Evolutionary conservation across 2,888 invertebrate genomes (phyloP).

Genomic region (Clitarchus hookeri): DNA sequence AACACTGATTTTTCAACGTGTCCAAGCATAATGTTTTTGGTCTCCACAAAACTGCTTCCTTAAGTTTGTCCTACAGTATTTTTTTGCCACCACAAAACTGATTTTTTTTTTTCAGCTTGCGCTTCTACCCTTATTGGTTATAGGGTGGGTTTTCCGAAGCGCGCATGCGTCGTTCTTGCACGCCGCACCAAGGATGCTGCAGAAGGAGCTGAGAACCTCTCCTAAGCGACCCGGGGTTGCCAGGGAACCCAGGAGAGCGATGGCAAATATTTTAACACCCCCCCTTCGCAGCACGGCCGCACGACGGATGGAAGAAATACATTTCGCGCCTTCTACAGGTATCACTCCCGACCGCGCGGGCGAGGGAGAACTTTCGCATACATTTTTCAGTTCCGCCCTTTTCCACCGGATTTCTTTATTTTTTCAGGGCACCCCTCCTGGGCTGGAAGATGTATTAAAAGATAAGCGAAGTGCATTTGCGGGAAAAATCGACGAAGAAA

Average conservation of each 20-base stretch:
- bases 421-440: not conserved
- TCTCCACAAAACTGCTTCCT: too few species aligned
- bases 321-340: constrained; percentile 1
- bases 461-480: too few species aligned
- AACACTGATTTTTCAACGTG: too few species aligned
- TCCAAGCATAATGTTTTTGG: too few species aligned
- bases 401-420: not conserved
- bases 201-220: too few species aligned
- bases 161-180: too few species aligned
- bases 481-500: too few species aligned
- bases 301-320: not conserved
- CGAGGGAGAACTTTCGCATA: not conserved
- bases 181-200: too few species aligned
- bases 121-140: not conserved
- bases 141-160: not conserved
- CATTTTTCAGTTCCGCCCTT: not conserved
- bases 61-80: too few species aligned
- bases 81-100: too few species aligned
- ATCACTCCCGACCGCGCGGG: not conserved
- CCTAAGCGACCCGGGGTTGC: not conserved
- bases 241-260: not conserved
- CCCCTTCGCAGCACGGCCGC: not conserved
- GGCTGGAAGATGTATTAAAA: too few species aligned
- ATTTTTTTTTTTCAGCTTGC: not conserved
- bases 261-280: not conserved